These are phyloP conservation scores for Andrena chrysosceles DNA, from an alignment of 2,888 invertebrate species.

Conservation along the genomic window DNA sequence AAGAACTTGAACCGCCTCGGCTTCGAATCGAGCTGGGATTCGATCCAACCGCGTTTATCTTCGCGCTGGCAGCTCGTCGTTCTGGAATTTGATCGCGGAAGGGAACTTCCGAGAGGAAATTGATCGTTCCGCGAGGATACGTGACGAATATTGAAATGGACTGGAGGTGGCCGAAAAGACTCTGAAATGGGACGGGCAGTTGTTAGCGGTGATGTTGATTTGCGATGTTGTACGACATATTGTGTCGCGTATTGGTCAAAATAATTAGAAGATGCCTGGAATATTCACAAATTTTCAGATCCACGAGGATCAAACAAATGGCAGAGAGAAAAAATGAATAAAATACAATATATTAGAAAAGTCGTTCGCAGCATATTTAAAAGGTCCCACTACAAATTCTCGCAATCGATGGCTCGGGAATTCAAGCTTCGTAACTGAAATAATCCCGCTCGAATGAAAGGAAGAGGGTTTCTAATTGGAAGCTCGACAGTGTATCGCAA, in stretches of 20 bases:
- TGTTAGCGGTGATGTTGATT: background rate
- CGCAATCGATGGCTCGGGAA: background rate
- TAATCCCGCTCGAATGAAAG: background rate
- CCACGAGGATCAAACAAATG: no score
- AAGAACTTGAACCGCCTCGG: constrained; percentile 38
- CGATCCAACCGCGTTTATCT: constrained; percentile 54
- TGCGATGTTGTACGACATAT: background rate
- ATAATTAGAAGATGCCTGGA: no score
- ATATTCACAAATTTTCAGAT: no score
- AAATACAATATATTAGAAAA: background rate
- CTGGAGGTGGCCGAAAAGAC: background rate
- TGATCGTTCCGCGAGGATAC: constrained; percentile 46
- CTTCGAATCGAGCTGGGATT: constrained; percentile 34
- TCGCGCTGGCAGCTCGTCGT: constrained; percentile 16
- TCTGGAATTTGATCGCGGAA: constrained; percentile 27
- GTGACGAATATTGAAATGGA: constrained; percentile 24
- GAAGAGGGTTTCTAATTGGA: constrained; percentile 28
- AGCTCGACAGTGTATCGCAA: constrained; percentile 17
- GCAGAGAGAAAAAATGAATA: background rate
- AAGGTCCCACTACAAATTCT: background rate
- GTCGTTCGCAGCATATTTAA: background rate
- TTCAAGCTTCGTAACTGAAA: background rate
- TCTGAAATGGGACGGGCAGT: background rate
- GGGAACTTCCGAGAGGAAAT: constrained; percentile 35
- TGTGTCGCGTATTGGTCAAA: background rate